Base-by-base conservation (phyloP, 2,797 vertebrate genomes). In the Crotalus adamanteus region DNA sequence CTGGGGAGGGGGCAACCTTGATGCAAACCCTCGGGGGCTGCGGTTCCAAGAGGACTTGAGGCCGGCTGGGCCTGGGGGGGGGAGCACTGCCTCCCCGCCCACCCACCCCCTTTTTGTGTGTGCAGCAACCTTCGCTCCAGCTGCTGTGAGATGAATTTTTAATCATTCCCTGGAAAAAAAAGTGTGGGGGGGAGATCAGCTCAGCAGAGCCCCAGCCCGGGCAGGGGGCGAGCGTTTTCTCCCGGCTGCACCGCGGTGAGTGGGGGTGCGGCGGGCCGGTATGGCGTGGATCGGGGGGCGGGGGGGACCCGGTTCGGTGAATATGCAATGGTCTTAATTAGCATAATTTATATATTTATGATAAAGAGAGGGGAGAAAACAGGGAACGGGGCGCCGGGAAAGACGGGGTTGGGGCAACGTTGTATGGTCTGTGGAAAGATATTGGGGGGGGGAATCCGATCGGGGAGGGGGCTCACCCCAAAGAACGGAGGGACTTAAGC, bases 341-440 rank as follows among this genome's bases (percentile, higher is more conserved):
- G 98, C 99, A 99, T 99, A 99, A 99, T 99, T 99, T 99, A 99
- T 99, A 99, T 99, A 99, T 99, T 99, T 99, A 99, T 99, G 99
- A 99, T 99, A 99, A 99, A 98, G 98, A 99, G 98, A 98, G 73
- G 14, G 95, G 95, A 25, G 96, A 96, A 97, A 97, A 89, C 69
- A 73, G 92, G 91, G 90, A 89, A 91, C 73, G 93, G 93, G 95
- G 96, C 97, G 88, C 78, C 5, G 6, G 28, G 47, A 87, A 59
- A n/a, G 26, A 47, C 25, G 25, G 4, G 25, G 53, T n/a, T n/a
- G 91, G 85, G 89, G 96, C 90, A 57, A 91, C 94, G 89, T 55
- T 22, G 51, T 25, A 5, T 2, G 94, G 95, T 11, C 37, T 3
- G 78, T 22, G 83, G 4, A 7, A 11, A 83, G 28, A 2, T 28